Evolutionary conservation across 2,113 vertebrate species (phyloP).

Genomic region (Pelobates fuscus): DNA sequence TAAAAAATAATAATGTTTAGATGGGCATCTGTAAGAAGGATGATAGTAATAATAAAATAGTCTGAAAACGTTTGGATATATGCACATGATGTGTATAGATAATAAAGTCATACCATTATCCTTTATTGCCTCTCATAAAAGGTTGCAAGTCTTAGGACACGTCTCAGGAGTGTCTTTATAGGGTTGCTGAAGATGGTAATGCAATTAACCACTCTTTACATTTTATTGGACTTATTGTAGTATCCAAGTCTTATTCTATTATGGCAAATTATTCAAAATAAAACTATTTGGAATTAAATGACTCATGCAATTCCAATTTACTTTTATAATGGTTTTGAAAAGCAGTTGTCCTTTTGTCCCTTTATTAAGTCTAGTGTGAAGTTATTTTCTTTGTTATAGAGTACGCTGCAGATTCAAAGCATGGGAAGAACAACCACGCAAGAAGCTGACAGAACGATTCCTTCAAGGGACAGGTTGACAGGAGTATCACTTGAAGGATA

Average conservation of each 20-base stretch:
- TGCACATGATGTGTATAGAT: not conserved
- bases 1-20: not conserved
- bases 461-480: too few relatives aligned
- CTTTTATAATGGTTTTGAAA: constrained; percentile 26
- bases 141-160: not conserved
- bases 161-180: constrained; percentile 22
- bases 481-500: too few relatives aligned
- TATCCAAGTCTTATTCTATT: constrained; percentile 4
- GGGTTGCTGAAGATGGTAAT: constrained; percentile 26
- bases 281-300: constrained; percentile 39
- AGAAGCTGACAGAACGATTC: too few relatives aligned
- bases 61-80: not conserved
- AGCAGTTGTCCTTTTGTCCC: not conserved
- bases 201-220: constrained; percentile 29
- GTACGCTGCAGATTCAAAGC: too few relatives aligned
- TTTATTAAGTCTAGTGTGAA: not conserved
- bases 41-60: not conserved
- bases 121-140: constrained; percentile 1
- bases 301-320: constrained; percentile 41
- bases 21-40: not conserved
- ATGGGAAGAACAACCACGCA: not conserved
- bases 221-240: constrained; percentile 19
- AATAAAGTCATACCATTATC: constrained; percentile 6
- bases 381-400: not conserved
- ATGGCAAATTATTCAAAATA: constrained; percentile 7